Evolutionary conservation across 2,888 invertebrate species (phyloP).

Genomic region (Carabus problematicus): DNA sequence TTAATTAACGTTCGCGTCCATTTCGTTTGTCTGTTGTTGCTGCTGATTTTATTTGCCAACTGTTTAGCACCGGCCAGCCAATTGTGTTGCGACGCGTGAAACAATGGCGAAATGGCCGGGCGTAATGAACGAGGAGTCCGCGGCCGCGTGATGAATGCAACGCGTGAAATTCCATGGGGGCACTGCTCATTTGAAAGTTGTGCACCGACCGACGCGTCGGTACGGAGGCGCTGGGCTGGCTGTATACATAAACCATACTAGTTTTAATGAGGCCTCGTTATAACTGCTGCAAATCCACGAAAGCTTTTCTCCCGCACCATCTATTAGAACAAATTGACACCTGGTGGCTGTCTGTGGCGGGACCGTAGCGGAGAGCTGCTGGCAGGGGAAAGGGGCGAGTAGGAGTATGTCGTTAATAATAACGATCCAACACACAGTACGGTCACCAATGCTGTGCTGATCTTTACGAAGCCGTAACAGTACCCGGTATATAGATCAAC

Average conservation of each 20-base stretch:
- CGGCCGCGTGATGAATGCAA: too few species aligned
- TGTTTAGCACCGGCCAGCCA: too few species aligned
- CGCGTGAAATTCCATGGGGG: slow-evolving; percentile 14
- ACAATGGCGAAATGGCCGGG: neutral
- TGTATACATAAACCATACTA: slow-evolving; percentile 47
- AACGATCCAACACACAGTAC: slow-evolving; percentile 50
- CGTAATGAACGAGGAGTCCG: neutral
- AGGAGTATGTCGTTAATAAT: slow-evolving; percentile 53
- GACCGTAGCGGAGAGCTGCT: neutral
- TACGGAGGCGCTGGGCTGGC: neutral
- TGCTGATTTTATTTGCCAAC: neutral
- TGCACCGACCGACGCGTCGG: neutral
- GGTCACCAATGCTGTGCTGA: neutral
- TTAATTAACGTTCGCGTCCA: neutral
- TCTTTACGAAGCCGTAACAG: too few species aligned
- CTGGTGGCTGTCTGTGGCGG: slow-evolving; percentile 55
- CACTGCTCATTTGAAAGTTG: slow-evolving; percentile 39
- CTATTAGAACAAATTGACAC: slow-evolving; percentile 63
- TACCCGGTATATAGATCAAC: too few species aligned
- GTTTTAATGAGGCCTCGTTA: slow-evolving; percentile 54
- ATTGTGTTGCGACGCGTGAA: neutral
- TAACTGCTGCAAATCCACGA: slow-evolving; percentile 50
- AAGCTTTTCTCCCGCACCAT: slow-evolving; percentile 55
- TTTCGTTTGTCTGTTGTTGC: slow-evolving; percentile 15
- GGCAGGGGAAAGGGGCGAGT: neutral